A percentile compares a stretch with the other conserved stretches of the same genome.
These are phyloP conservation scores for Polypedilum vanderplanki DNA, from an alignment of 1,140 invertebrate genomes.

Conservation along the genomic window DNA sequence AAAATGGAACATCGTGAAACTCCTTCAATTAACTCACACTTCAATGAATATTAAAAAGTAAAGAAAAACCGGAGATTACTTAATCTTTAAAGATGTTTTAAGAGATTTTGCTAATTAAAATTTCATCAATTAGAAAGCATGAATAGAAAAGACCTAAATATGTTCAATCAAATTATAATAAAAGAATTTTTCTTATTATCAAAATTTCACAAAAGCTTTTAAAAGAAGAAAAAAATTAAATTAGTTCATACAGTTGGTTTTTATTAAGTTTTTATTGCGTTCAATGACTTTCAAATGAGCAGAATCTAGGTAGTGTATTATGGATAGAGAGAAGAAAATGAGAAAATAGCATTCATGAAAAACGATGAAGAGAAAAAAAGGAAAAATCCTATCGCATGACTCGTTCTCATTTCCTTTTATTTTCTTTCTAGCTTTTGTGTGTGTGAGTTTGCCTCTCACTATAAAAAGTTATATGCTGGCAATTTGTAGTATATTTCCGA, in stretches of 20 bases:
- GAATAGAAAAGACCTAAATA: no score
- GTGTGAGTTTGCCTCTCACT: neutral
- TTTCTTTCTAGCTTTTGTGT: neutral
- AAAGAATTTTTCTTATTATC: no score
- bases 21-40: neutral
- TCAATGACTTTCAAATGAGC: constrained; percentile 10
- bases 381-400: constrained; percentile 1
- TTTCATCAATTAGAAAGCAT: no score
- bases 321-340: neutral
- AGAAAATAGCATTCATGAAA: neutral
- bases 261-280: neutral
- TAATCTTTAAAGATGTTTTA: neutral
- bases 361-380: neutral
- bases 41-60: neutral
- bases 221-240: neutral
- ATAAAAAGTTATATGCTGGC: constrained; percentile 8
- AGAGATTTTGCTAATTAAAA: neutral
- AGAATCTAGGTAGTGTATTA: no score
- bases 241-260: neutral
- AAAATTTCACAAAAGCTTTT: no score
- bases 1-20: constrained; percentile 12
- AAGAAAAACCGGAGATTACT: neutral
- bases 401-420: neutral
- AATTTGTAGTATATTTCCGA: constrained; percentile 19
- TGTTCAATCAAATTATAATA: no score